Evolutionary conservation across 2,113 vertebrate genomes (phyloP), one percentile per base, ranked within the genome.

Genomic region (Apodemus sylvaticus): DNA sequence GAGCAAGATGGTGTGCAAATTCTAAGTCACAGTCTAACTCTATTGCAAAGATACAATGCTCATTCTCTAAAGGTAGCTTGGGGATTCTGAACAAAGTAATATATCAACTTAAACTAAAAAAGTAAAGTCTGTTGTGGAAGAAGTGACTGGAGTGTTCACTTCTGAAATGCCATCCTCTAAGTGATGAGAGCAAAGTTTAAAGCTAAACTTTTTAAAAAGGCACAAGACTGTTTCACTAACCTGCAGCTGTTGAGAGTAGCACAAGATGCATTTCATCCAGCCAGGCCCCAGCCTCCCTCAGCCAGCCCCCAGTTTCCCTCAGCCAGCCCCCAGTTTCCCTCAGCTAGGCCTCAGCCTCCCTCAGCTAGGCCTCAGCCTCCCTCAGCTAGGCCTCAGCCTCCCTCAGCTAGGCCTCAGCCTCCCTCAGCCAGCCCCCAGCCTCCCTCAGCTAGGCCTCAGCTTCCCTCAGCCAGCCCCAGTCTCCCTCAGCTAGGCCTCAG

Each of bases 21-120:
- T n/a, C 82, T 96, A 86, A 96, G 79, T 94, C 92, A 88, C 51
- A 77, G 79, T 64, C 68, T 90, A 87, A 96, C 83, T 95, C 90
- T 87, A n/a, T 96, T 88, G 58, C 62, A 93, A 94, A 60, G n/a
- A 7, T 58, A 51, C 45, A 82, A 58, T 45, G 48, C 51, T 91
- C 45, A 53, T 95, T 95, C 77, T 71, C 90, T 86, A 95, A 98
- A 91, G 90, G 89, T 45, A 53, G 64, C 74, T 86, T 70, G 92
- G 53, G 36, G 83, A 83, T 94, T 97, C 66, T 51, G 48, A 93
- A n/a, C 91, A 95, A 64, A 66, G 94, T n/a, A n/a, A 95, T 90
- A 96, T 62, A 42, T 42, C 55, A 58, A n/a, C 11, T 10, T 7
- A 8, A 78, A 29, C 66, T 14, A 88, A 45, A 89, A 93, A 94